Conservation (phyloP, 2,797 vertebrate genomes). For the Nothura maculosa region DNA sequence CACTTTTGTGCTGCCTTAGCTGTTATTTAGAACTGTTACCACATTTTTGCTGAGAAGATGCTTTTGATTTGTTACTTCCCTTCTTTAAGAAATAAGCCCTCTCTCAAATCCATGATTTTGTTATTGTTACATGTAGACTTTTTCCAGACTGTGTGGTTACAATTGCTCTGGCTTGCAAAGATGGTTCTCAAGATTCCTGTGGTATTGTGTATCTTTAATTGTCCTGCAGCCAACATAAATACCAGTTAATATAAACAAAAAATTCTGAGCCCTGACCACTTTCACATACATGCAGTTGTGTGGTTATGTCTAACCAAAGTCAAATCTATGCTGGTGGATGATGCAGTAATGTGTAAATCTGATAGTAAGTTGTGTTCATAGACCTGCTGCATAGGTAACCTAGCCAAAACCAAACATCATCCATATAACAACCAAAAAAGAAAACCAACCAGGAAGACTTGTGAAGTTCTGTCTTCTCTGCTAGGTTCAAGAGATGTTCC, state of each 20-base stretch:
- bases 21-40: not conserved
- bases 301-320: not conserved
- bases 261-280: not conserved
- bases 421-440: not conserved
- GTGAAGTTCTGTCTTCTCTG: not conserved
- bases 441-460: not conserved
- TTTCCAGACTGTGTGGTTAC: not conserved
- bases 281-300: not conserved
- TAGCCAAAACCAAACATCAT: not conserved
- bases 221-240: not conserved
- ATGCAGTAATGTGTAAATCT: rapidly evolving
- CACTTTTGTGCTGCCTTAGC: not conserved
- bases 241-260: not conserved
- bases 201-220: not conserved
- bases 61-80: not conserved
- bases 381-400: not conserved
- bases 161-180: not conserved
- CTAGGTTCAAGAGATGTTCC: not conserved
- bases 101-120: not conserved
- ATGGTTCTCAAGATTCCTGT: constrained; percentile 19
- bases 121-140: not conserved
- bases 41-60: not conserved
- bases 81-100: not conserved
- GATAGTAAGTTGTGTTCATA: rapidly evolving
- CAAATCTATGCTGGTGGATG: not conserved